Evolutionary conservation across 2,797 vertebrate species (phyloP), one percentile per base, ranked within the genome.

Genomic region (Macropus fuliginosus): DNA sequence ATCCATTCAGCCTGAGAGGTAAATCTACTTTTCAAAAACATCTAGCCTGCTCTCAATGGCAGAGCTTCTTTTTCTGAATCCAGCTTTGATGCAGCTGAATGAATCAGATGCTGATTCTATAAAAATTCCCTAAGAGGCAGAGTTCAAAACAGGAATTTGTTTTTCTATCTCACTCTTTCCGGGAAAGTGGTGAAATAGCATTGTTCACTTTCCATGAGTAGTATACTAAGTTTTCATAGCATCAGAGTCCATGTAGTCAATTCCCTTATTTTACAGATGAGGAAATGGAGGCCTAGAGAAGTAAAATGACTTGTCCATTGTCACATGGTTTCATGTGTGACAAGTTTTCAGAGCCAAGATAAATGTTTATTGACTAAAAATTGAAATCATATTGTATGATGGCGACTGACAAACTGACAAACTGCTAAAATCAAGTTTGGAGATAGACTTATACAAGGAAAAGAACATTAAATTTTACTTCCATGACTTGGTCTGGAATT

Each of bases 21-120:
- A 66, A 92, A 66, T 50, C 56, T 93, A 74, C 50, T 94, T 94
- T 95, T 93, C 59, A 46, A 74, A 56, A 66, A 93, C 4, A 55
- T 90, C 46, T 54, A n/a, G 50, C 40, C 91, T 90, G 18, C 62
- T 89, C 54, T 62, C 96, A 94, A 96, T 54, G 54, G 46, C 0
- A 46, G 59, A 97, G 29, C 29, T 13, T 40, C 11, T 52, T 13
- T 93, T 94, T 57, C 94, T 94, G 95, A 97, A 94, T 93, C 90
- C 56, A 50, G 40, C 56, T 96, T 55, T 55, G 90, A 92, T 4
- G 89, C 91, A 92, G 93, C 28, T 57, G 54, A 92, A 4, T 91
- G 94, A 91, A 40, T 87, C 93, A n/a, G 27, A 55, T 56, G 92
- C 92, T 66, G 97, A 95, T 91, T 97, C 93, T 54, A 66, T 0